A percentile compares a stretch with the other conserved stretches of the same genome.
Conservation (phyloP, 2,113 vertebrate genomes). For the Oryzias celebensis region DNA sequence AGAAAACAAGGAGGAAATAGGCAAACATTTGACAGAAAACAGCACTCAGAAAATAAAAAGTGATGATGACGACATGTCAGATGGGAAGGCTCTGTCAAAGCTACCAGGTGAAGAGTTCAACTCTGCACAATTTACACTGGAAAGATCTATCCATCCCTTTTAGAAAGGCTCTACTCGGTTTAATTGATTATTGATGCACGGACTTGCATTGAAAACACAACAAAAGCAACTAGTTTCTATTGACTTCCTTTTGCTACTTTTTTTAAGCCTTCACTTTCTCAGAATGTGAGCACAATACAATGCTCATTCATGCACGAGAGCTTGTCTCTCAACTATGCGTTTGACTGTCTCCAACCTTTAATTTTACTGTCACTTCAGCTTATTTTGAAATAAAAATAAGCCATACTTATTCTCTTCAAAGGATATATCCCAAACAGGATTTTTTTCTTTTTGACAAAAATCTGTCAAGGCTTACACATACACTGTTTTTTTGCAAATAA, state of each 20-base stretch:
- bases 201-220: constrained; percentile 9
- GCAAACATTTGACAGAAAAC: not conserved
- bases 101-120: not conserved
- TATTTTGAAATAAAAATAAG: too few relatives aligned
- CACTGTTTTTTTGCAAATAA: constrained; percentile 2
- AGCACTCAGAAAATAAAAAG: not conserved
- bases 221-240: constrained; percentile 2
- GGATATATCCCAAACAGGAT: too few relatives aligned
- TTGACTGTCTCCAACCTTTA: too few relatives aligned
- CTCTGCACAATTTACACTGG: not conserved
- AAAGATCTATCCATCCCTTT: not conserved
- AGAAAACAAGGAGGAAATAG: not conserved
- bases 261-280: constrained; percentile 2
- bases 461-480: too few relatives aligned
- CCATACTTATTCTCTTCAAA: too few relatives aligned
- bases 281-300: not conserved
- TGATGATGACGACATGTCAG: constrained; percentile 40
- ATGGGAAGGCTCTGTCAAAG: constrained; percentile 24
- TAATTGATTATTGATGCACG: constrained; percentile 45
- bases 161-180: constrained; percentile 5
- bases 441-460: too few relatives aligned
- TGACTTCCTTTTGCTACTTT: constrained; percentile 25
- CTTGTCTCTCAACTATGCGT: too few relatives aligned
- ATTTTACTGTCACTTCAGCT: too few relatives aligned
- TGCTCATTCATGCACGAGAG: too few relatives aligned